Evolutionary conservation across 2,113 vertebrate species (phyloP), one percentile per base, ranked within the genome.

Genomic region (Ochotona princeps): DNA sequence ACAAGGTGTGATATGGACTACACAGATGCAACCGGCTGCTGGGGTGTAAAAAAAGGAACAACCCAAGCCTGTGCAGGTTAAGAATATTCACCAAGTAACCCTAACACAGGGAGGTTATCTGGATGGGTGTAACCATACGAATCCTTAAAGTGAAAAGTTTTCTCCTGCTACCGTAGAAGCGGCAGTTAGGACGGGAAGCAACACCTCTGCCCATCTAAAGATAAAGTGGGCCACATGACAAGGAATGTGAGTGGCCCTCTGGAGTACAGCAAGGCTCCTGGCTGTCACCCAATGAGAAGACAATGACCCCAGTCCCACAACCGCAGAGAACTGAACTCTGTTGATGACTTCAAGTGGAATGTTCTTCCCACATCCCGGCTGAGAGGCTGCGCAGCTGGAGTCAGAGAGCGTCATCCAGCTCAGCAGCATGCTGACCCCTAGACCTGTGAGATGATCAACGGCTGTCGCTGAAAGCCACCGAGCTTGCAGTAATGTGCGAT

Each of bases 181-280:
- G 26, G 44, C 61, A 28, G 18, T n/a, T 30, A 57, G 25, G n/a
- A 67, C 79, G 54, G 11, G 60, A 57, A 47, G 28, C 32, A 73
- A 0, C 0, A 1, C 28, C 4, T 9, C 7, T 57, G 10, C 47
- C 44, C 15, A 26, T 38, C 60, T 30, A 25, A 72, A 92, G 60
- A 28, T 1, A 9, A 60, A 44, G 3, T 0, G 8, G 3, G 25
- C 9, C 32, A 26, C 0, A 2, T 17, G 15, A 79, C 26, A 54
- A 69, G 30, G 78, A 30, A 8, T 54, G 6, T 10, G 44, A 18
- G 18, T 12, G 5, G 26, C 23, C 30, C 51, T 49, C 12, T 79
- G 65, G 51, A 80, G 81, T 11, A 49, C 21, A 87, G 60, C 11
- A 15, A 12, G 20, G 47, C 7, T 20, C 26, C 21, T 20, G 60